A percentile compares a stretch with the other conserved stretches of the same genome.
These are phyloP conservation scores for Aulostomus chinensis DNA, from an alignment of 2,797 vertebrate species.

Conservation along the genomic window DNA sequence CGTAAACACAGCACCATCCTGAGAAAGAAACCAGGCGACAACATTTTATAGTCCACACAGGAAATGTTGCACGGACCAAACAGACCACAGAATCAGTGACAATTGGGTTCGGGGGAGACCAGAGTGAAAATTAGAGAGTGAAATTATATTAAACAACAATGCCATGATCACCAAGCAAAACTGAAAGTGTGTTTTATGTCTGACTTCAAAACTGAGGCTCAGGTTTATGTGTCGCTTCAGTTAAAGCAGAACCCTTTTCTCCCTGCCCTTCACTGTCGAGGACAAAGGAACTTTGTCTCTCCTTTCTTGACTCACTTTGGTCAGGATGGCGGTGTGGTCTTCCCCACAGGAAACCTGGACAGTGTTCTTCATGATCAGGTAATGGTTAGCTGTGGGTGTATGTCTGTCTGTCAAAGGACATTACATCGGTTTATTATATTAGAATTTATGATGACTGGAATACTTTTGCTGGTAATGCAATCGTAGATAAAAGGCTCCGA, in stretches of 20 bases:
- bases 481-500: too few species aligned
- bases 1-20: conserved; percentile 85
- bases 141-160: too few species aligned
- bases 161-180: too few species aligned
- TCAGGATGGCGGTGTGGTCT: conserved; percentile 83
- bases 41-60: neutral
- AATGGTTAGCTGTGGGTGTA: conserved; percentile 67
- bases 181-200: too few species aligned
- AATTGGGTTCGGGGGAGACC: too few species aligned
- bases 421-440: neutral
- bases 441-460: neutral
- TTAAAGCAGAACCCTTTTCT: neutral
- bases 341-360: conserved; percentile 82
- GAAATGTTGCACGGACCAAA: neutral
- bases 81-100: too few species aligned
- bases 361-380: conserved; percentile 73
- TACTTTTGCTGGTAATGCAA: neutral
- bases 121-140: neutral
- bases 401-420: conserved; percentile 65
- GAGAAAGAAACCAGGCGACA: neutral
- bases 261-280: neutral
- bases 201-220: too few species aligned
- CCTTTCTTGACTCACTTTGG: conserved; percentile 80
- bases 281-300: conserved; percentile 1
- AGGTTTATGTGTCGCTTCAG: neutral